Percentiles rank a stretch among this genome's conserved stretches.
These are phyloP conservation scores for Chrysina gloriosa DNA, from an alignment of 2,888 invertebrate species.

Conservation along the genomic window DNA sequence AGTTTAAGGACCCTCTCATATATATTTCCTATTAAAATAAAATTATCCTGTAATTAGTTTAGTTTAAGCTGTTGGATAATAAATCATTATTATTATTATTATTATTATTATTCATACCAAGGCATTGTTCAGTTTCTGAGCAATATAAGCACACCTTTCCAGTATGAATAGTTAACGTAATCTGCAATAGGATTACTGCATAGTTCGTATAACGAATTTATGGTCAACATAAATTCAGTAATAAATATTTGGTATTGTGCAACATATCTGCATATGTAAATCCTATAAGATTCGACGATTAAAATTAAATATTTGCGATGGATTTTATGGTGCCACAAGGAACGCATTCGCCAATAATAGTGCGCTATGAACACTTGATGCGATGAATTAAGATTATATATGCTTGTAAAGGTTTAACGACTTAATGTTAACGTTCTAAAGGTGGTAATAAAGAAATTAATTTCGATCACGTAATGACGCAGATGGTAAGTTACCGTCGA, in stretches of 20 bases:
- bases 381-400: slow-evolving; percentile 7
- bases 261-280: not conserved
- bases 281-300: not conserved
- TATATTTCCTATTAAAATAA: too few relatives aligned
- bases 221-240: not conserved
- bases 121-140: too few relatives aligned
- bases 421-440: not conserved
- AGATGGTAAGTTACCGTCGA: not conserved
- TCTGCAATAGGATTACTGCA: not conserved
- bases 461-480: slow-evolving; percentile 7
- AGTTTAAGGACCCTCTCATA: too few relatives aligned
- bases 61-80: too few relatives aligned
- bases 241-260: slow-evolving; percentile 4
- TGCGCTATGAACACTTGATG: not conserved
- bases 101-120: too few relatives aligned
- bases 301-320: not conserved
- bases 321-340: not conserved
- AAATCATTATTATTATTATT: too few relatives aligned
- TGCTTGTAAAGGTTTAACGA: not conserved
- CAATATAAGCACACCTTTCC: too few relatives aligned
- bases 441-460: not conserved
- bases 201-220: not conserved
- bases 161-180: not conserved
- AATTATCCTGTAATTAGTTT: too few relatives aligned
- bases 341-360: not conserved